Percentiles rank a stretch among this genome's conserved stretches.
phyloP scores from a whole-genome alignment of 2,888 invertebrate species.

The Ochropleura leucogaster region DNA sequence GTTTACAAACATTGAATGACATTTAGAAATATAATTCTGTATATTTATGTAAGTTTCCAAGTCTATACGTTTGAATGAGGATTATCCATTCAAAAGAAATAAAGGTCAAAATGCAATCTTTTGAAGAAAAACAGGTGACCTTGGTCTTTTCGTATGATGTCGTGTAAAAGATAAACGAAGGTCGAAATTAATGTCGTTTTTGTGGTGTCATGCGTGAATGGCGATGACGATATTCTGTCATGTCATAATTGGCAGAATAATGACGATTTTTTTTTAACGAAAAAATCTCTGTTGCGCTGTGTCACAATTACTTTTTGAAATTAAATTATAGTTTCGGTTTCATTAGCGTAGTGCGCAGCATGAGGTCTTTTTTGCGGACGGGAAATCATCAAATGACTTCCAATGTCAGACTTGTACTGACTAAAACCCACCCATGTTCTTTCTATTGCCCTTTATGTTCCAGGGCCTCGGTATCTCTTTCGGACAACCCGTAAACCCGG shows the following conservation, averaged over 20 bases:
- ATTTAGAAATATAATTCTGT: constrained; percentile 31
- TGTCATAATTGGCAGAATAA: constrained; percentile 51
- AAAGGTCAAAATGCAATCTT: constrained; percentile 52
- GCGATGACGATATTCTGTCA: constrained; percentile 40
- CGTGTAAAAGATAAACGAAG: constrained; percentile 61
- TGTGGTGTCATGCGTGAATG: constrained; percentile 55
- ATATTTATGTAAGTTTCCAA: constrained; percentile 12
- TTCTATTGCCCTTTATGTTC: too few relatives aligned
- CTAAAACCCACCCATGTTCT: too few relatives aligned
- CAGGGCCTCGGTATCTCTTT: too few relatives aligned
- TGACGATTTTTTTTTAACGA: not conserved
- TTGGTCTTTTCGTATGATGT: constrained; percentile 55
- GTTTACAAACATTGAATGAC: constrained; percentile 4
- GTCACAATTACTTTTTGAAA: constrained; percentile 7
- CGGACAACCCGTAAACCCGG: too few relatives aligned
- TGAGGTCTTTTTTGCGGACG: too few relatives aligned
- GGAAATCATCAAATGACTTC: too few relatives aligned
- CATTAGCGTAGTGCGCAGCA: too few relatives aligned
- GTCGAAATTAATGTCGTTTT: constrained; percentile 51
- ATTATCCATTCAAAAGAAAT: constrained; percentile 44
- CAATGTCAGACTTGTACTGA: too few relatives aligned
- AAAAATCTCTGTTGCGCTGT: not conserved
- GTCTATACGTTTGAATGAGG: constrained; percentile 15
- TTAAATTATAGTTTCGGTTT: constrained; percentile 7
- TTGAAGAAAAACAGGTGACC: constrained; percentile 54